phyloP scores from a whole-genome alignment of 2,888 invertebrate species.

The Diarsia mendica region DNA sequence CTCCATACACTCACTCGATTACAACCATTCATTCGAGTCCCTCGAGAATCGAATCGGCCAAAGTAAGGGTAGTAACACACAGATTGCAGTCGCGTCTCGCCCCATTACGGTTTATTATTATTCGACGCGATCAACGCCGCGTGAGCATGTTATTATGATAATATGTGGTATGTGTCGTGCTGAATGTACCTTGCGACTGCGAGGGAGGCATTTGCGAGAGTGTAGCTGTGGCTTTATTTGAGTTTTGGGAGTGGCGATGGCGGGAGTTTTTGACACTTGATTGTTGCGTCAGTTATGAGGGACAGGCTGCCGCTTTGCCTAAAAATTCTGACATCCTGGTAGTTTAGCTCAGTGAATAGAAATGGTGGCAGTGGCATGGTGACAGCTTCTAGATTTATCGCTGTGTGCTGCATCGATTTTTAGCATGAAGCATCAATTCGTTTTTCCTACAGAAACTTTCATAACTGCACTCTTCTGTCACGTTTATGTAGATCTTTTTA shows the following conservation, averaged over 20 bases:
- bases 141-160: slow-evolving; percentile 71
- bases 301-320: background rate
- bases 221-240: slow-evolving; percentile 42
- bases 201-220: slow-evolving; percentile 18
- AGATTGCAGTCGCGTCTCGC: slow-evolving; percentile 63
- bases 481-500: too few relatives aligned
- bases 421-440: background rate
- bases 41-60: slow-evolving; percentile 54
- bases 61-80: slow-evolving; percentile 49
- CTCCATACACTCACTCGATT: slow-evolving; percentile 31
- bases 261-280: slow-evolving; percentile 17
- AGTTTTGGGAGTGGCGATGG: slow-evolving; percentile 23
- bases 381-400: background rate
- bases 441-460: background rate
- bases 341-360: background rate
- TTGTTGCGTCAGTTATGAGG: background rate
- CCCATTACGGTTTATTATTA: slow-evolving; percentile 76
- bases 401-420: background rate
- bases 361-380: too few relatives aligned
- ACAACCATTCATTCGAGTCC: slow-evolving; percentile 51
- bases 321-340: background rate
- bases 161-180: slow-evolving; percentile 58
- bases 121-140: slow-evolving; percentile 65
- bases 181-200: slow-evolving; percentile 30
- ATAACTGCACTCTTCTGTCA: background rate